Conservation (phyloP, 2,888 invertebrate genomes). For the Sicus ferrugineus region DNA sequence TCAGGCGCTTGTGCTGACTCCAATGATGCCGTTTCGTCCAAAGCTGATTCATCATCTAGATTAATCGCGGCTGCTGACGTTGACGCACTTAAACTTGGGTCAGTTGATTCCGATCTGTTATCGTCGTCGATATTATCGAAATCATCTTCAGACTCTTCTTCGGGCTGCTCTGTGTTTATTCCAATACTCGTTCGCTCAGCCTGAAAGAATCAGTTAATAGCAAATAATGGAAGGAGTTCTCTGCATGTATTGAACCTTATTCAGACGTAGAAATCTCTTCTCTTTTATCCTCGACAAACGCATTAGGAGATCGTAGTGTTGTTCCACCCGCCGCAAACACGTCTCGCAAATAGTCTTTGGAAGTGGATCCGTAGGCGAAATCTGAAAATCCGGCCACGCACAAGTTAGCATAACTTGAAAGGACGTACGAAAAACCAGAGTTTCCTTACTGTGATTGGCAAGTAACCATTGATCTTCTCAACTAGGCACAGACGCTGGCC, state of each 20-base stretch:
- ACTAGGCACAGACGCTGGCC: constrained; percentile 78
- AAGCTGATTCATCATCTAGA: background rate
- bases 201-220: background rate
- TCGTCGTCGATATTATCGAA: constrained; percentile 29
- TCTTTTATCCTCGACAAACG: constrained; percentile 57
- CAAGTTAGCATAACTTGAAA: background rate
- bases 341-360: constrained; percentile 75
- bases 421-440: background rate
- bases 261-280: constrained; percentile 48
- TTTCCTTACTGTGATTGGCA: constrained; percentile 78
- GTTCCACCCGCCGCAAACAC: constrained; percentile 70
- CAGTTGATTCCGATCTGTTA: constrained; percentile 12
- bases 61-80: constrained; percentile 1
- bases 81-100: background rate
- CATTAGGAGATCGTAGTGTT: constrained; percentile 65
- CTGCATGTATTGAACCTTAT: constrained; percentile 35
- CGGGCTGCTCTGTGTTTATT: constrained; percentile 5
- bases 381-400: constrained; percentile 62
- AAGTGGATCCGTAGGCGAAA: constrained; percentile 71
- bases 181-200: constrained; percentile 16
- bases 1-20: background rate
- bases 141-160: constrained; percentile 32
- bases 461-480: constrained; percentile 81
- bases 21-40: background rate
- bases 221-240: background rate